Base-by-base conservation (phyloP, 2,797 vertebrate genomes). In the Ispidina picta region DNA sequence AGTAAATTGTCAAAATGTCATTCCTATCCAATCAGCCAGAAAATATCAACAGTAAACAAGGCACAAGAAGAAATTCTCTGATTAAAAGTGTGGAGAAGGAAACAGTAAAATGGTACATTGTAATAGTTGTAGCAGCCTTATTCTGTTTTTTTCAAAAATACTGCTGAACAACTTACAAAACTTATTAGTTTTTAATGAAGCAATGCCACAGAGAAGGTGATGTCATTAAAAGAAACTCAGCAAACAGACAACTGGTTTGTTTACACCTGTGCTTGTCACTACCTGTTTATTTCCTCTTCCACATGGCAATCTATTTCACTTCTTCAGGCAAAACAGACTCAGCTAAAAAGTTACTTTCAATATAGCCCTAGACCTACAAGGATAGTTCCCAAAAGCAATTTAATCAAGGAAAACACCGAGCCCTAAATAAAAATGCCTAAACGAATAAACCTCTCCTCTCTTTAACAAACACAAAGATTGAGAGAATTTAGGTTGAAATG, bases 1-100 rank as follows among this genome's bases (percentile, higher is more conserved):
- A 98, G 98, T 97, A 98, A 98, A 98, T 98, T 98, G 98, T 98
- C 97, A 97, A 98, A 98, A 98, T 98, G 98, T 98, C 98, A 98
- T 98, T 98, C 98, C 98, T 97, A 97, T 97, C 98, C 96, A 97
- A 98, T 98, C 98, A 98, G 97, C 97, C 95, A 95, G 97, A 98
- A 97, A 97, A 97, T 97, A 97, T 96, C 97, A 97, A 98, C 98
- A 98, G 97, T 97, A 98, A 98, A 98, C 98, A 98, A 98, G 97
- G 94, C 92, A 85, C 91, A 96, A 92, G 97, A 97, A 98, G 96
- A 98, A 97, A 97, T 97, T 97, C 97, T 97, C 96, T 97, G 97
- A 98, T 98, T 98, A 97, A 96, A 97, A 96, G 88, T 92, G 94
- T 95, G 94, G 94, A 43, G 62, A 72, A 66, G 22, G 85, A 89